Conservation (phyloP, 2,888 invertebrate species). For the Apoderus coryli region DNA sequence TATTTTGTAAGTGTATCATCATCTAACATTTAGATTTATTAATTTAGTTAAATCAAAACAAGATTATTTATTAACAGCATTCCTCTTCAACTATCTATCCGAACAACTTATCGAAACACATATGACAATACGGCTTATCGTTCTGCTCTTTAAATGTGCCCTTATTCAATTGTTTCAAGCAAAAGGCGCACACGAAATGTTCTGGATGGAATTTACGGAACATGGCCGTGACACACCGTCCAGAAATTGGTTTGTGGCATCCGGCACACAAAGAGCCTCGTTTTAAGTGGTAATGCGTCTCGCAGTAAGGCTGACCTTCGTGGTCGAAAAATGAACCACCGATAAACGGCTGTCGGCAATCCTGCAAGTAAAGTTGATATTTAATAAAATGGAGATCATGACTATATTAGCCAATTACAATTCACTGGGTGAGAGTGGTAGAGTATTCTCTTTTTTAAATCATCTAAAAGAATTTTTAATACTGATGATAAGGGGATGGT, state of each 20-base stretch:
- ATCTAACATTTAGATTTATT: no score
- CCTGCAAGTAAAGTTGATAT: constrained; percentile 44
- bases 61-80: no score
- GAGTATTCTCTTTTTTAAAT: no score
- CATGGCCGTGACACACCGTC: constrained; percentile 98
- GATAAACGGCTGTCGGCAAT: constrained; percentile 92
- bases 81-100: no score
- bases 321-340: constrained; percentile 98
- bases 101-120: constrained; percentile 93
- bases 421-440: no score
- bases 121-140: constrained; percentile 96
- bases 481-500: no score
- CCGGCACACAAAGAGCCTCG: constrained; percentile 94
- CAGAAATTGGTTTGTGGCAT: constrained; percentile 94
- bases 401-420: no score
- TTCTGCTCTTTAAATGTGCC: constrained; percentile 99
- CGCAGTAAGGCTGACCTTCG: constrained; percentile 95
- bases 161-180: constrained; percentile 92
- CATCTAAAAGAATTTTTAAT: no score
- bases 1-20: no score
- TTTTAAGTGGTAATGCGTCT: constrained; percentile 96
- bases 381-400: no score
- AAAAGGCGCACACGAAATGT: constrained; percentile 99
- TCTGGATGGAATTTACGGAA: constrained; percentile 98
- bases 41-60: constrained; percentile 4